phyloP scores from a whole-genome alignment of 2,113 vertebrate genomes.

The Barnardius zonarius region DNA sequence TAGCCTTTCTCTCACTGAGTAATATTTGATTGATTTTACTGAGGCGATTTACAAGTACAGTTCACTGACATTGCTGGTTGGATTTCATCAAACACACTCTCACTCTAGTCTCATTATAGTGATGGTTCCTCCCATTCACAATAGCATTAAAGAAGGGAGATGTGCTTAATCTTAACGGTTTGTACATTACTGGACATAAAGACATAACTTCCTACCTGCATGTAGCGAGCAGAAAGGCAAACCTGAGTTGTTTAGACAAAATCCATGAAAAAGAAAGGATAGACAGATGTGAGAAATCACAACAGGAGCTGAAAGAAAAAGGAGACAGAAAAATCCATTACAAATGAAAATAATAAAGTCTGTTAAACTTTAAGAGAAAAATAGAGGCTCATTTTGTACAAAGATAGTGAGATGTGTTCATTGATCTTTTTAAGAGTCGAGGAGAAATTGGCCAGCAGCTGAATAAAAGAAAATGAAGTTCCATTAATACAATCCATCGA shows the following conservation, averaged over 20 bases:
- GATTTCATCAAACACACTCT: background rate
- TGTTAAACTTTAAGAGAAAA: slow-evolving; percentile 80
- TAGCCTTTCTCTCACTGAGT: background rate
- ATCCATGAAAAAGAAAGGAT: slow-evolving; percentile 66
- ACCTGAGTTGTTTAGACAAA: slow-evolving; percentile 60
- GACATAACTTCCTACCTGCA: slow-evolving; percentile 32
- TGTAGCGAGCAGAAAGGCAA: slow-evolving; percentile 25
- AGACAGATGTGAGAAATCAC: slow-evolving; percentile 63
- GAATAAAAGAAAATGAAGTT: slow-evolving; percentile 84
- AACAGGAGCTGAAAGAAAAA: slow-evolving; percentile 61
- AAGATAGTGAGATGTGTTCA: slow-evolving; percentile 74
- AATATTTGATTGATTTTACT: slow-evolving; percentile 40
- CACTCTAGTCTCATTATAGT: background rate
- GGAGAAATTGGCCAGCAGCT: slow-evolving; percentile 75
- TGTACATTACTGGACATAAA: slow-evolving; percentile 11
- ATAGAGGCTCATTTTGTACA: slow-evolving; percentile 76
- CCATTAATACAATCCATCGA: slow-evolving; percentile 80
- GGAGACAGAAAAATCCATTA: slow-evolving; percentile 77
- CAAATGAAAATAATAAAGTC: slow-evolving; percentile 81
- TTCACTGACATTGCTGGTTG: background rate
- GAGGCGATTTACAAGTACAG: background rate
- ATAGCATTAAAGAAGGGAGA: background rate
- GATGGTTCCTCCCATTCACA: background rate
- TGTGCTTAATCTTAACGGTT: background rate
- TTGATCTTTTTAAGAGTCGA: slow-evolving; percentile 82